Percentiles rank a stretch among this genome's conserved stretches.
Conservation (phyloP, 2,888 invertebrate species). For the Heliconius sara region DNA sequence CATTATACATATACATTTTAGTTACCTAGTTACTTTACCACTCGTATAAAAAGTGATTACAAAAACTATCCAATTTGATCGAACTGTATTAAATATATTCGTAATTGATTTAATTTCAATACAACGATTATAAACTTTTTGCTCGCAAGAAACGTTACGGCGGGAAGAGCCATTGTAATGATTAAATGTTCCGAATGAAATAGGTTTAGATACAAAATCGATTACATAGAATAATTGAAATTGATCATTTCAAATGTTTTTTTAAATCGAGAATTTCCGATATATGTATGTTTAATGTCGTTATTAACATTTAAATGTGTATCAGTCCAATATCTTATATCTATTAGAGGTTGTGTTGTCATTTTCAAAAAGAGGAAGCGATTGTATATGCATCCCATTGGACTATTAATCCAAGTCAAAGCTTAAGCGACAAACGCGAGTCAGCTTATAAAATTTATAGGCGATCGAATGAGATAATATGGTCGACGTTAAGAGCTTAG, state of each 20-base stretch:
- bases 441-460: conserved; percentile 84
- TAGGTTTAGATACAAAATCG: conserved; percentile 23
- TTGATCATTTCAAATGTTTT: not conserved
- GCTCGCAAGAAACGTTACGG: conserved; percentile 18
- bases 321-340: not conserved
- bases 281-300: not conserved
- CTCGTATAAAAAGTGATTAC: conserved; percentile 19
- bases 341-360: not conserved
- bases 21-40: not conserved
- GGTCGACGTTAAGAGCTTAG: conserved; percentile 83
- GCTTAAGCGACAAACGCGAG: conserved; percentile 79
- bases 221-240: conserved; percentile 19
- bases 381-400: conserved; percentile 60
- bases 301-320: not conserved
- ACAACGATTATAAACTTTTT: conserved; percentile 21
- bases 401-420: conserved; percentile 77
- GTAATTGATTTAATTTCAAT: conserved; percentile 21
- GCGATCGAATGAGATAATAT: conserved; percentile 84
- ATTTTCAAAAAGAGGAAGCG: conserved; percentile 52
- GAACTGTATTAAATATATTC: conserved; percentile 13
- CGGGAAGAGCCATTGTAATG: conserved; percentile 25
- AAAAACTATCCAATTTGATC: conserved; percentile 6
- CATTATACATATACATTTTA: not conserved
- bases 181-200: conserved; percentile 12
- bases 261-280: not conserved